Percentiles rank a stretch among this genome's conserved stretches.
These are phyloP conservation scores for Sander lucioperca DNA, from an alignment of 2,113 vertebrate genomes.

Conservation along the genomic window DNA sequence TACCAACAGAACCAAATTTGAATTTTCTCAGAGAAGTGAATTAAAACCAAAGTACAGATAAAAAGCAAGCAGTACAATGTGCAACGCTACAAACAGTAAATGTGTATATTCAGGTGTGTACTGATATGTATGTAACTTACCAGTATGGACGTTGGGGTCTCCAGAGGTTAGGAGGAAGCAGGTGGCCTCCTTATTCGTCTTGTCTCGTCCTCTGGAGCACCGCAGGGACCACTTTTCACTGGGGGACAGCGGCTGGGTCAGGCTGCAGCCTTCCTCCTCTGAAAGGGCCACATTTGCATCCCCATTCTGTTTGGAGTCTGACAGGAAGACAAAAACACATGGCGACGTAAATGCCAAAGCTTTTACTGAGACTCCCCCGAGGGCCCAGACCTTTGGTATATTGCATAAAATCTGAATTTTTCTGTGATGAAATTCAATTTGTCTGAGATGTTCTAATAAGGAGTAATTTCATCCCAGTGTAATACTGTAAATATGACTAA, in stretches of 20 bases:
- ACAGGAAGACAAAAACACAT: constrained; percentile 52
- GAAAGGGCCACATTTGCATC: constrained; percentile 92
- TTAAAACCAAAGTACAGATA: background rate
- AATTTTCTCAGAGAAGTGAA: background rate
- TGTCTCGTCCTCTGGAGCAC: constrained; percentile 88
- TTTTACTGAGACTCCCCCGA: constrained; percentile 54
- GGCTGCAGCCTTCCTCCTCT: constrained; percentile 88
- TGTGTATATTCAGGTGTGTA: background rate
- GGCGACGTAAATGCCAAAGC: constrained; percentile 71
- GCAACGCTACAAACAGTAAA: background rate
- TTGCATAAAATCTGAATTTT: constrained; percentile 49
- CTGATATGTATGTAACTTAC: constrained; percentile 72
- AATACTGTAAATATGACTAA: constrained; percentile 49
- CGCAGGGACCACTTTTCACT: constrained; percentile 88
- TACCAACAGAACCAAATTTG: background rate
- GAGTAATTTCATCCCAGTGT: constrained; percentile 50
- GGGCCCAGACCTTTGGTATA: constrained; percentile 31
- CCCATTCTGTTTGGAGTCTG: constrained; percentile 97
- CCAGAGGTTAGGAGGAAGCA: constrained; percentile 92
- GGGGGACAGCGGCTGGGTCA: constrained; percentile 89
- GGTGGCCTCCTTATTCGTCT: constrained; percentile 91
- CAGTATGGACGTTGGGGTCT: constrained; percentile 88
- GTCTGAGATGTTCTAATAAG: constrained; percentile 29
- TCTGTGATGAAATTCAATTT: constrained; percentile 67
- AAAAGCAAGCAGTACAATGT: background rate